Evolutionary conservation across 2,888 invertebrate genomes (phyloP).

Genomic region (Hypselothyrea guttata): DNA sequence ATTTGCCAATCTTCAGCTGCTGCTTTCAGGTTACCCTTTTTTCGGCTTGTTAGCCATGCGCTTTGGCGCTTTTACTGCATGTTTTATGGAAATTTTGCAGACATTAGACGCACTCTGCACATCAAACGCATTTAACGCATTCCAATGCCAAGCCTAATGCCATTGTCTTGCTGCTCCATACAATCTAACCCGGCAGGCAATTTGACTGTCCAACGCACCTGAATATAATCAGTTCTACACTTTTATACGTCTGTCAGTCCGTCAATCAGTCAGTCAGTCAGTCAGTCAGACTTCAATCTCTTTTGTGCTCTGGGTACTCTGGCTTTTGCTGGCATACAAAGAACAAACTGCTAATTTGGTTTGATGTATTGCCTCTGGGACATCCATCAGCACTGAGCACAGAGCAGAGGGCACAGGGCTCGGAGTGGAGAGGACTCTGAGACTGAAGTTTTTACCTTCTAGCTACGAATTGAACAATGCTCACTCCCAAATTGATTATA

Average conservation of each 20-base stretch:
- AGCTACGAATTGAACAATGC: slow-evolving; percentile 16
- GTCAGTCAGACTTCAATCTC: slow-evolving; percentile 43
- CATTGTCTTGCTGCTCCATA: not conserved
- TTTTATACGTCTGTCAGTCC: slow-evolving; percentile 2
- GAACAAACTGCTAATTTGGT: slow-evolving; percentile 66
- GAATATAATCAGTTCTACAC: slow-evolving; percentile 23
- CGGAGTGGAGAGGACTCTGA: slow-evolving; percentile 1
- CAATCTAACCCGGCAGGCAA: slow-evolving; percentile 27
- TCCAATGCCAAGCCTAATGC: slow-evolving; percentile 30
- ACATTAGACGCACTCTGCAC: slow-evolving; percentile 65
- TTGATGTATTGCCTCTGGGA: slow-evolving; percentile 69
- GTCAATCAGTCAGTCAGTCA: slow-evolving; percentile 4
- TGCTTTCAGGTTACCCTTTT: not conserved
- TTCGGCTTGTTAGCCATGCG: slow-evolving; percentile 19
- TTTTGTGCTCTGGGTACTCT: slow-evolving; percentile 51
- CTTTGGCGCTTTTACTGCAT: slow-evolving; percentile 70
- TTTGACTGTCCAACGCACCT: slow-evolving; percentile 51
- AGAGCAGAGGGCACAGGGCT: slow-evolving; percentile 1
- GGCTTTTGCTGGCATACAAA: slow-evolving; percentile 34
- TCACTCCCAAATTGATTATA: slow-evolving; percentile 60
- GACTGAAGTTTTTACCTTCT: slow-evolving; percentile 1
- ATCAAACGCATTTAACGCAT: slow-evolving; percentile 70
- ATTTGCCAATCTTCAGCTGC: slow-evolving; percentile 10
- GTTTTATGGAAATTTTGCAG: slow-evolving; percentile 74
- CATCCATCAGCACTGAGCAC: slow-evolving; percentile 58